A percentile compares a stretch with the other conserved stretches of the same genome.
These are phyloP conservation scores for Meles meles DNA, from an alignment of 2,113 vertebrate genomes.

Conservation along the genomic window DNA sequence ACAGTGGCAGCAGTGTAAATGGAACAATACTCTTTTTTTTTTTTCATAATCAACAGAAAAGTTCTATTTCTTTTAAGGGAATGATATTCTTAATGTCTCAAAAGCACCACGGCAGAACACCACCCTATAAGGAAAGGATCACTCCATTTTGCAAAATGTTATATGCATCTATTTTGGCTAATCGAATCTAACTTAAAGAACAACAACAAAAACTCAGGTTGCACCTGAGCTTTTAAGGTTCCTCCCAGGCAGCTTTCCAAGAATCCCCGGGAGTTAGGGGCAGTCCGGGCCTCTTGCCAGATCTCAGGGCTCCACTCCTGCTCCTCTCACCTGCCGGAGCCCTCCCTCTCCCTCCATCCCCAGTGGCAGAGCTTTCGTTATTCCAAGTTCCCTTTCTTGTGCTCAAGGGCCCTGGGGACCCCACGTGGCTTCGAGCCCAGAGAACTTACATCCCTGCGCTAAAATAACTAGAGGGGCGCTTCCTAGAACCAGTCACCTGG, in stretches of 20 bases:
- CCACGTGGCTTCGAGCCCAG: not conserved
- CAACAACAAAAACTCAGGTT: not conserved
- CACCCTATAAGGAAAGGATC: not conserved
- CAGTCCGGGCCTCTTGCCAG: not conserved
- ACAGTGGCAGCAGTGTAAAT: not conserved
- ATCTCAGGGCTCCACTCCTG: not conserved
- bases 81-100: not conserved
- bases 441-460: not conserved
- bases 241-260: not conserved
- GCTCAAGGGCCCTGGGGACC: not conserved
- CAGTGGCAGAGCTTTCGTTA: not conserved
- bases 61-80: not conserved
- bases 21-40: not conserved
- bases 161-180: not conserved
- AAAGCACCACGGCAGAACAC: not conserved
- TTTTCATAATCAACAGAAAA: too few species aligned
- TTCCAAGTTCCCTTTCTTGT: not conserved
- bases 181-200: too few species aligned
- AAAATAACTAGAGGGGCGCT: not conserved
- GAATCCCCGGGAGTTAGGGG: not conserved
- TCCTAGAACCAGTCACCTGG: not conserved
- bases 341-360: accelerated
- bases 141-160: not conserved
- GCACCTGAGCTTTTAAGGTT: not conserved
- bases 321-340: not conserved